Percentiles rank a stretch among this genome's conserved stretches.
These are phyloP conservation scores for Ericerus pela DNA, from an alignment of 1,140 invertebrate species.

Conservation along the genomic window DNA sequence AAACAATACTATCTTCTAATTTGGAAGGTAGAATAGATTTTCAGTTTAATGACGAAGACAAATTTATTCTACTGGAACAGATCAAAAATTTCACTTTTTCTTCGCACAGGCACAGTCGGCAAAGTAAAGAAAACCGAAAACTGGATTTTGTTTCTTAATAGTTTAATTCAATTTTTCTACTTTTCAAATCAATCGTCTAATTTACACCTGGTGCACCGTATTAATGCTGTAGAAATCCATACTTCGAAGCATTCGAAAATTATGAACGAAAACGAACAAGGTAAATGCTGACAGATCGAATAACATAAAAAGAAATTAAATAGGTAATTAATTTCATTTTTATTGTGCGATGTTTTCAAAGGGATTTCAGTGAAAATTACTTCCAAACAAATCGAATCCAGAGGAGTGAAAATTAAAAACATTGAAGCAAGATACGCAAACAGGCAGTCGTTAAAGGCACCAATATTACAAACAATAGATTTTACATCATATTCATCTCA, in stretches of 20 bases:
- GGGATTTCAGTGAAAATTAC: too few species aligned
- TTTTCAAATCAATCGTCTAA: neutral
- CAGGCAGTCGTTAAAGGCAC: too few species aligned
- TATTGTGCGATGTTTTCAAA: too few species aligned
- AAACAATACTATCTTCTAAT: neutral
- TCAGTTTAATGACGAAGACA: neutral
- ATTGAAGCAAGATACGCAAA: too few species aligned
- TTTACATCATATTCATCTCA: too few species aligned
- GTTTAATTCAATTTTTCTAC: constrained; percentile 36
- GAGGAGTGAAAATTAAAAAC: too few species aligned
- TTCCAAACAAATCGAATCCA: too few species aligned
- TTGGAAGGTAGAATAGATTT: neutral
- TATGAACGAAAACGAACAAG: neutral
- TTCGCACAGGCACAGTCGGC: constrained; percentile 18
- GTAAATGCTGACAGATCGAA: too few species aligned
- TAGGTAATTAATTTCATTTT: too few species aligned
- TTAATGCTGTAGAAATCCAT: neutral
- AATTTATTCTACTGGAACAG: neutral
- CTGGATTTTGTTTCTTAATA: constrained; percentile 87
- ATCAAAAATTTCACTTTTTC: neutral
- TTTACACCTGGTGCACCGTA: neutral
- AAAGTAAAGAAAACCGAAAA: constrained; percentile 61
- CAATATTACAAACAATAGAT: too few species aligned
- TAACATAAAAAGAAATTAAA: too few species aligned
- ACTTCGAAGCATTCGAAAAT: neutral